phyloP scores from a whole-genome alignment of 30 jellyfish, hydroid and myxozoan species.

The Pseudorhiza aurosa region DNA sequence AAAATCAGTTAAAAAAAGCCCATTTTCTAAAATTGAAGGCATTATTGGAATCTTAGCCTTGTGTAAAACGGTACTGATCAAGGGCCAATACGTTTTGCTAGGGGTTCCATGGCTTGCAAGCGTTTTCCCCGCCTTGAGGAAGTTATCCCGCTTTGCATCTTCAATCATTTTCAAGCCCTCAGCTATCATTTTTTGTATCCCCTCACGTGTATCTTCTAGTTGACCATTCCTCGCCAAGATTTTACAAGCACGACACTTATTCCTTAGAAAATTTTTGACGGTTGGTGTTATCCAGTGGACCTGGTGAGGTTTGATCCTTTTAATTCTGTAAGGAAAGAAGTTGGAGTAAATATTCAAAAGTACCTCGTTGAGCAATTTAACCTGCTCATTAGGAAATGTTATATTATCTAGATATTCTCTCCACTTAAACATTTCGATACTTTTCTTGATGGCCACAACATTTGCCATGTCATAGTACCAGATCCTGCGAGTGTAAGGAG shows the following conservation, averaged over 20 bases:
- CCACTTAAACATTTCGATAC: constrained; percentile 55
- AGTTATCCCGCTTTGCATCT: constrained; percentile 59
- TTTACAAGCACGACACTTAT: constrained; percentile 51
- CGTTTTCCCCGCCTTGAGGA: constrained; percentile 63
- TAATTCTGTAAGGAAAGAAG: constrained; percentile 42
- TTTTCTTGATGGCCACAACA: constrained; percentile 13
- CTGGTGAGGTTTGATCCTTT: constrained; percentile 42
- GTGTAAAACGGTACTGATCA: constrained; percentile 47
- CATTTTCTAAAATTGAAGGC: constrained; percentile 59
- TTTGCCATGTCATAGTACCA: constrained; percentile 58
- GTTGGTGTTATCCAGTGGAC: constrained; percentile 57
- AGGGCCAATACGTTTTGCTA: constrained; percentile 72
- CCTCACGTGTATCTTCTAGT: constrained; percentile 50
- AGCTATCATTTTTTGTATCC: constrained; percentile 44
- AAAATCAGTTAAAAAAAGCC: constrained; percentile 61
- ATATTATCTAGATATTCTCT: constrained; percentile 41
- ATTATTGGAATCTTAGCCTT: constrained; percentile 68
- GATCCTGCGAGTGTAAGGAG: constrained; percentile 57
- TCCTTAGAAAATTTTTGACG: constrained; percentile 47
- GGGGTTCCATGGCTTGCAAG: constrained; percentile 57
- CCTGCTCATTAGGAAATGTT: constrained; percentile 59
- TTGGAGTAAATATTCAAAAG: constrained; percentile 15
- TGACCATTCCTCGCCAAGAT: constrained; percentile 54
- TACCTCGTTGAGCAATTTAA: constrained; percentile 49
- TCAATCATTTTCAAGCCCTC: constrained; percentile 56